These are phyloP conservation scores for Hylia prasina DNA, from an alignment of 2,113 vertebrate species.

Conservation along the genomic window DNA sequence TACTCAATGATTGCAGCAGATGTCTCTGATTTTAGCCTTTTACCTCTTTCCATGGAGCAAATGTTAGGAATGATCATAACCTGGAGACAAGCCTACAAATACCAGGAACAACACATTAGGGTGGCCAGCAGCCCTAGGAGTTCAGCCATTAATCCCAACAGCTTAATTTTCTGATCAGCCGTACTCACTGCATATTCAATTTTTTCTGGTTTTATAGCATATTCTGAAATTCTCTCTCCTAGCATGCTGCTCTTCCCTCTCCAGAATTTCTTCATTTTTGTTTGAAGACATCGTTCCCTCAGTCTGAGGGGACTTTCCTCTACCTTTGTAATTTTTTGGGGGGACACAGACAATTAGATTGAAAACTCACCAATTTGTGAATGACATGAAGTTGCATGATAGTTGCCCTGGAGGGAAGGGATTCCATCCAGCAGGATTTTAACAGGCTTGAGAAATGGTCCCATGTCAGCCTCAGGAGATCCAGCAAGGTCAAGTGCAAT, in stretches of 20 bases:
- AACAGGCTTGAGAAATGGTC: not conserved
- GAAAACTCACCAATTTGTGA: accelerated
- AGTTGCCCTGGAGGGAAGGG: not conserved
- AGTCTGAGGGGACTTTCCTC: accelerated
- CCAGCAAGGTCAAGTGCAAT: not conserved
- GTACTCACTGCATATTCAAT: not conserved
- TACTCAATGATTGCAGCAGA: not conserved
- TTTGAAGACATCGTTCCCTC: not conserved
- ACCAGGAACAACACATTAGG: not conserved
- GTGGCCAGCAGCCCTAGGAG: not conserved
- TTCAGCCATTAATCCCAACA: not conserved
- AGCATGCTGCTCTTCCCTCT: not conserved
- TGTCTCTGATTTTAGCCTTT: constrained; percentile 46
- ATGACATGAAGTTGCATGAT: not conserved
- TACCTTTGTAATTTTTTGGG: not conserved
- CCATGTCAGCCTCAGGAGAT: not conserved
- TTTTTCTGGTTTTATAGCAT: not conserved
- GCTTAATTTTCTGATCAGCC: not conserved
- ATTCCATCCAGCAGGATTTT: not conserved
- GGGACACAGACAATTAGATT: not conserved
- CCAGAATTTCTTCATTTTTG: not conserved
- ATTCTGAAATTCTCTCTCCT: not conserved
- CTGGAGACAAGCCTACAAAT: not conserved
- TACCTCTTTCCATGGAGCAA: constrained; percentile 1
- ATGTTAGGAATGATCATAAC: not conserved